Conservation (phyloP, 2,113 vertebrate species). For the Azemiops feae region DNA sequence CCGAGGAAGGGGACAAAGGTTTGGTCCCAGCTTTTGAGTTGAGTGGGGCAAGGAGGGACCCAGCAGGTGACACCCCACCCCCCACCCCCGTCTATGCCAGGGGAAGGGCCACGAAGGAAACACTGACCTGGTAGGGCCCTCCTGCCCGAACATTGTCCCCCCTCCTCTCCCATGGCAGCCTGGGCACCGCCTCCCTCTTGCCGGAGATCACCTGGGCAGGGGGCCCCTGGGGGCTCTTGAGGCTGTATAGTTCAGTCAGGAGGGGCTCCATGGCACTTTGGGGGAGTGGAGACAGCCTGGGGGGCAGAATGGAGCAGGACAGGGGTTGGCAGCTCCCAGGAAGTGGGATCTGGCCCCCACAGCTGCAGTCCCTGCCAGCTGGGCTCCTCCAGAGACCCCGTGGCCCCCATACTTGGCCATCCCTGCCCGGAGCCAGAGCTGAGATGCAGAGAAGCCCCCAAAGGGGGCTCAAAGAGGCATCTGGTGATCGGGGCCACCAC, state of each 20-base stretch:
- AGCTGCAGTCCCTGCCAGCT: not conserved
- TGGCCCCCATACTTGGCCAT: not conserved
- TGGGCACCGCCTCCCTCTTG: not conserved
- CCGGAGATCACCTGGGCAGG: not conserved
- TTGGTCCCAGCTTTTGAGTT: not conserved
- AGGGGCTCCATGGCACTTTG: not conserved
- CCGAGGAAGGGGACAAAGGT: not conserved
- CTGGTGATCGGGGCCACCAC: not conserved
- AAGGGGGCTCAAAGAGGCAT: not conserved
- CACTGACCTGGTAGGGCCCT: not conserved
- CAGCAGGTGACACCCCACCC: not conserved
- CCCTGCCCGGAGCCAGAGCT: not conserved
- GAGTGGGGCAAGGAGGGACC: not conserved
- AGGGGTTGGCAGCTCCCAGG: not conserved
- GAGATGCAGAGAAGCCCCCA: not conserved
- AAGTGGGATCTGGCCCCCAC: not conserved
- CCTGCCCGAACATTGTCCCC: not conserved
- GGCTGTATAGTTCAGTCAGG: not conserved
- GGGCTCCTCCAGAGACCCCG: not conserved
- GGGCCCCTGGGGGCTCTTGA: not conserved
- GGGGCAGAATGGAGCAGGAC: fast-evolving
- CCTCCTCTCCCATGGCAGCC: not conserved
- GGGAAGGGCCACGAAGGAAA: not conserved
- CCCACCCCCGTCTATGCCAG: too few species aligned
- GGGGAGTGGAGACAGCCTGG: fast-evolving